Conservation (phyloP, 92 coral and sea anemone genomes). For the Porites cylindrica region DNA sequence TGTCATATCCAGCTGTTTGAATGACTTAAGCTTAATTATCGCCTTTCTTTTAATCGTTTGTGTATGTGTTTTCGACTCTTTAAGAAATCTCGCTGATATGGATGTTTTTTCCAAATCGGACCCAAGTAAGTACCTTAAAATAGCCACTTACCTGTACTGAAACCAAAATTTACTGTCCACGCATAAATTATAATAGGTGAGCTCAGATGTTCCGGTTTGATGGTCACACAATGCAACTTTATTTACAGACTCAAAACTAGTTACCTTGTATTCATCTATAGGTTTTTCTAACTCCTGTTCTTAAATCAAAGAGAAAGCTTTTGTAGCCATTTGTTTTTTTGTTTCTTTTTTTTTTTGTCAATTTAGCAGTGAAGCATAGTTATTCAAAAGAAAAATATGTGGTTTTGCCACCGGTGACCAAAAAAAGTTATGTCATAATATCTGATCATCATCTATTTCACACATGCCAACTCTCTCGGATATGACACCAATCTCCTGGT, state of each 20-base stretch:
- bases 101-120: conserved; percentile 97
- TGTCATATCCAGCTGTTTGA: not conserved
- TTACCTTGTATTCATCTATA: no score
- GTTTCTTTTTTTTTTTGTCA: not conserved
- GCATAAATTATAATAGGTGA: not conserved
- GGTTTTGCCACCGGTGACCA: conserved; percentile 9
- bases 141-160: no score
- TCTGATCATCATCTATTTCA: not conserved
- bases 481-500: no score
- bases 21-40: not conserved
- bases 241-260: no score
- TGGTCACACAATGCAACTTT: no score
- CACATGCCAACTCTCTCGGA: no score
- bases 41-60: not conserved
- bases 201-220: no score
- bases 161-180: not conserved
- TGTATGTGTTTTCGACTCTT: not conserved
- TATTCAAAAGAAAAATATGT: not conserved
- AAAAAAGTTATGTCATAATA: not conserved
- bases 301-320: no score
- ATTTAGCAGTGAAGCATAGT: not conserved
- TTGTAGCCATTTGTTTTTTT: not conserved
- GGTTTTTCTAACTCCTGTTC: not conserved
- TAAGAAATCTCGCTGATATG: conserved; percentile 90
- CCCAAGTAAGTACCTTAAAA: conserved; percentile 76